Evolutionary conservation across 2,797 vertebrate species (phyloP).

Genomic region (Zalophus californianus): DNA sequence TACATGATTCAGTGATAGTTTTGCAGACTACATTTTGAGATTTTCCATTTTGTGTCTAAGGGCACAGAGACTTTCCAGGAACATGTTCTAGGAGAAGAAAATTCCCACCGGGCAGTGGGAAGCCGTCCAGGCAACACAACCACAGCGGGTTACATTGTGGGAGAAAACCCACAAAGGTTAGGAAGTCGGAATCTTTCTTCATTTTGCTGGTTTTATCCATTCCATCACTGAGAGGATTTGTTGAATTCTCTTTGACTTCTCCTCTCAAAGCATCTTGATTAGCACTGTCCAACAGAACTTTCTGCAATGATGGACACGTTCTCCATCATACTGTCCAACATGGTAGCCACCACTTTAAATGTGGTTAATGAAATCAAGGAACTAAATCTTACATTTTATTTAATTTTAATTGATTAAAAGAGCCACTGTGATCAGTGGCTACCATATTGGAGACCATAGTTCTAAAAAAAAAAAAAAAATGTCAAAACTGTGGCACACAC

Average conservation of each 20-base stretch:
- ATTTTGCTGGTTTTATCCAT: background rate
- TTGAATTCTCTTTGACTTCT: background rate
- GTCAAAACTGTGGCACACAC: background rate
- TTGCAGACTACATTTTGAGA: background rate
- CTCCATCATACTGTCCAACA: background rate
- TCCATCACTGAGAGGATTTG: background rate
- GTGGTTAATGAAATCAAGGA: background rate
- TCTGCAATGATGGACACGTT: background rate
- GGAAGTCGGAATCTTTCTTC: background rate
- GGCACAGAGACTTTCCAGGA: background rate
- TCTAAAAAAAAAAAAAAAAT: background rate
- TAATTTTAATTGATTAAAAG: background rate
- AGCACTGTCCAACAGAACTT: background rate
- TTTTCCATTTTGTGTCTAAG: background rate
- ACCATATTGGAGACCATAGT: background rate
- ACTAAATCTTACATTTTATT: background rate
- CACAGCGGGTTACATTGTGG: background rate
- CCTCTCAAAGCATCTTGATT: background rate
- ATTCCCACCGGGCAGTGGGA: background rate
- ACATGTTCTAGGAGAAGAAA: background rate
- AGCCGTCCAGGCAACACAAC: background rate
- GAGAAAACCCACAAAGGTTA: background rate
- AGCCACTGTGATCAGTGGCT: background rate
- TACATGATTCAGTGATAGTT: background rate
- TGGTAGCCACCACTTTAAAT: background rate